Evolutionary conservation across 1,140 invertebrate genomes (phyloP).

Genomic region (Hestina assimilis): DNA sequence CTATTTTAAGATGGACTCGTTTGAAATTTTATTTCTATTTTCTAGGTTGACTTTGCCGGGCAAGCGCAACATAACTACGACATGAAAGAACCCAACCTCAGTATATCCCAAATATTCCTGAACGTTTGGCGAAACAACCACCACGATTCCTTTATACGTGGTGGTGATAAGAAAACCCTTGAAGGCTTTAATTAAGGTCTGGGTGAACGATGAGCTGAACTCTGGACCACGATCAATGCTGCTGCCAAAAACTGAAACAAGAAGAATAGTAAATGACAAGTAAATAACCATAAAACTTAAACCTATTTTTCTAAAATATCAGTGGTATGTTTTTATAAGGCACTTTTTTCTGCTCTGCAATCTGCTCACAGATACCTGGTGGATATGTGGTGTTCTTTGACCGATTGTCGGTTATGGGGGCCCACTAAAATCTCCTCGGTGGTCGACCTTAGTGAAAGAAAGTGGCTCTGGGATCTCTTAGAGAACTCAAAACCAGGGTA

Average conservation of each 20-base stretch:
- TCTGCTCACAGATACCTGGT: no score
- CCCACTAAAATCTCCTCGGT: no score
- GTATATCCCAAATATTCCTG: constrained; percentile 90
- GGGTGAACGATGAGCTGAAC: constrained; percentile 51
- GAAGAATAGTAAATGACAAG: not conserved
- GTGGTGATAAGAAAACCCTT: constrained; percentile 88
- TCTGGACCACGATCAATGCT: constrained; percentile 44
- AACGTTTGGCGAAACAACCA: constrained; percentile 92
- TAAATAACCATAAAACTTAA: no score
- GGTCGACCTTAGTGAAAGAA: no score
- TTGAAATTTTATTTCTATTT: not conserved
- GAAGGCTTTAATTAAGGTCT: constrained; percentile 73
- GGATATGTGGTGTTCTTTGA: no score
- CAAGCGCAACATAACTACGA: not conserved
- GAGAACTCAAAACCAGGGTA: no score
- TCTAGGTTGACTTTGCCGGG: not conserved
- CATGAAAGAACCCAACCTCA: constrained; percentile 81
- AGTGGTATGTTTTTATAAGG: no score
- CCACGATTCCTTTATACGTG: constrained; percentile 89
- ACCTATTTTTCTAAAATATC: no score
- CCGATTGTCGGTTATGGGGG: no score
- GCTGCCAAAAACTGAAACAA: constrained; percentile 74
- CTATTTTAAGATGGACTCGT: no score
- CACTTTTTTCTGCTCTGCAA: no score
- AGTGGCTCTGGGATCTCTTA: no score